Percentiles rank a stretch among this genome's conserved stretches.
phyloP scores from a whole-genome alignment of 1,140 invertebrate genomes.

The Brachionus plicatilis region DNA sequence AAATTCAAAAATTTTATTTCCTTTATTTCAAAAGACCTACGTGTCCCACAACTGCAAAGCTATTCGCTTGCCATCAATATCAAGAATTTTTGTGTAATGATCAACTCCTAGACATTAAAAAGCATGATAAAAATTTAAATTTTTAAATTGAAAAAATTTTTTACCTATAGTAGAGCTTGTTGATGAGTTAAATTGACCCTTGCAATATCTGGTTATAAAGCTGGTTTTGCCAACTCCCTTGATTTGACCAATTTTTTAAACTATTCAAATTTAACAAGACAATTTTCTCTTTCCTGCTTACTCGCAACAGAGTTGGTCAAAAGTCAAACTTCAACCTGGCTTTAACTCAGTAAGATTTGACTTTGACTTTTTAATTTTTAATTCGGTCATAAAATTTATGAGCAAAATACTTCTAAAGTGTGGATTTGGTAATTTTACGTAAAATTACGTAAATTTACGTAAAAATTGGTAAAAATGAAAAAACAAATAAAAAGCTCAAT shows the following conservation, averaged over 20 bases:
- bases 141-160: background rate
- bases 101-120: conserved; percentile 52
- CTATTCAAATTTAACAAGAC: too few species aligned
- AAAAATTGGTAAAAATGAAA: too few species aligned
- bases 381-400: too few species aligned
- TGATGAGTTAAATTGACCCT: conserved; percentile 12
- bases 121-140: background rate
- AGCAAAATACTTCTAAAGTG: too few species aligned
- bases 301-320: too few species aligned
- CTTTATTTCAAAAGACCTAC: conserved; percentile 43
- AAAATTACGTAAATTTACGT: too few species aligned
- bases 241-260: background rate
- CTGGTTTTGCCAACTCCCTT: conserved; percentile 62
- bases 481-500: too few species aligned
- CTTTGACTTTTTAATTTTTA: too few species aligned
- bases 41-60: conserved; percentile 63
- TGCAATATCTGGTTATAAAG: conserved; percentile 61
- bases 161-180: conserved; percentile 46
- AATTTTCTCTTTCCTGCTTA: too few species aligned
- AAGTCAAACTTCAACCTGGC: too few species aligned
- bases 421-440: too few species aligned
- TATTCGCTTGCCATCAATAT: conserved; percentile 55
- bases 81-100: conserved; percentile 60
- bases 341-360: too few species aligned
- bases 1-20: background rate